Evolutionary conservation across 2,888 invertebrate species (phyloP).

Genomic region (Strigamia crassipes): DNA sequence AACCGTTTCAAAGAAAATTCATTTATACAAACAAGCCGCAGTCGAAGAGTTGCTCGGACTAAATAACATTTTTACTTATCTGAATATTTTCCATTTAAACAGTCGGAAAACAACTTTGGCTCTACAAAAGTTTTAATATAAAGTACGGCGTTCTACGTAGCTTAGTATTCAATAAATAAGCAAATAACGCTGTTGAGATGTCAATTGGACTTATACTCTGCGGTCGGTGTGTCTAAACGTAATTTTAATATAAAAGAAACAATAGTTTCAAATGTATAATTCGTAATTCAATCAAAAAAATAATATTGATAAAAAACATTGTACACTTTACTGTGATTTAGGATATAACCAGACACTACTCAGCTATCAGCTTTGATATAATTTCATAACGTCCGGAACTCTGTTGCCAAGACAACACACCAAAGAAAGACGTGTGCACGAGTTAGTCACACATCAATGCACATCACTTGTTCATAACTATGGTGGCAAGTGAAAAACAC

Average conservation of each 20-base stretch:
- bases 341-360: neutral
- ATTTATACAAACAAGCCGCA: neutral
- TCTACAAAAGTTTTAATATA: no score
- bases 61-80: no score
- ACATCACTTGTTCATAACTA: conserved; percentile 10
- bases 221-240: no score
- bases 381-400: neutral
- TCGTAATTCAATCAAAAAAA: neutral
- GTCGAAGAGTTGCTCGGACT: no score
- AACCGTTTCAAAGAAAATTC: neutral
- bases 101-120: no score
- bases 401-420: neutral
- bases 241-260: no score
- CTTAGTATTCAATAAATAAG: no score
- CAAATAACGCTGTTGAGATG: no score
- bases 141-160: no score
- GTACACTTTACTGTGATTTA: no score
- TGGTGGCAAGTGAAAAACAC: conserved; percentile 1
- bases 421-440: neutral
- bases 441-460: conserved; percentile 10
- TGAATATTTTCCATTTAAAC: no score
- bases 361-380: neutral
- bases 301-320: neutral
- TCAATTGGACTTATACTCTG: no score
- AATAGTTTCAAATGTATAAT: neutral